Conservation (phyloP, 2,797 vertebrate species). For the Antennarius maculatus region DNA sequence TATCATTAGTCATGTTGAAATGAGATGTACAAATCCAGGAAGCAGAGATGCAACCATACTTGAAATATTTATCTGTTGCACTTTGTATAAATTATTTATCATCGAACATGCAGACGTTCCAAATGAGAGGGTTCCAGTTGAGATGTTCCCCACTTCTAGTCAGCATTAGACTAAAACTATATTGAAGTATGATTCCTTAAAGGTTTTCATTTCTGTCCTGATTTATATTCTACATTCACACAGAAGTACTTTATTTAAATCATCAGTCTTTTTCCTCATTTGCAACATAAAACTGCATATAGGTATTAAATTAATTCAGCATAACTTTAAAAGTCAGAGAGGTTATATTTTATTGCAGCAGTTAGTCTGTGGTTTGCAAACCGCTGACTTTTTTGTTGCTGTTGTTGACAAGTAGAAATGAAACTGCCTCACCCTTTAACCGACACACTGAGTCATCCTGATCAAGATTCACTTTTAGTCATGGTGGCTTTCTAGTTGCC, state of each 20-base stretch:
- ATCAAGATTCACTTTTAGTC: slow-evolving; percentile 40
- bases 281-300: neutral
- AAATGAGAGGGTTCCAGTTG: slow-evolving; percentile 70
- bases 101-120: slow-evolving; percentile 69
- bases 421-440: slow-evolving; percentile 43
- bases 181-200: slow-evolving; percentile 10
- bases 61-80: slow-evolving; percentile 81
- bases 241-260: neutral
- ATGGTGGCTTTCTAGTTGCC: slow-evolving; percentile 8
- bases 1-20: slow-evolving; percentile 44
- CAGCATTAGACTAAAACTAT: slow-evolving; percentile 49
- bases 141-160: slow-evolving; percentile 45
- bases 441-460: slow-evolving; percentile 54
- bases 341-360: slow-evolving; percentile 34
- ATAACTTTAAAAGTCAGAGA: neutral
- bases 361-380: slow-evolving; percentile 55
- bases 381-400: slow-evolving; percentile 52
- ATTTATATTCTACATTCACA: neutral
- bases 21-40: slow-evolving; percentile 56
- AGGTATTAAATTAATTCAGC: neutral
- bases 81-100: slow-evolving; percentile 76
- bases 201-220: slow-evolving; percentile 7
- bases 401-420: slow-evolving; percentile 57
- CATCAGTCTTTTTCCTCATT: neutral
- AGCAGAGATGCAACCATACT: slow-evolving; percentile 66